Percentiles rank a stretch among this genome's conserved stretches.
Conservation (phyloP, 2,888 invertebrate genomes). For the Empis stercorea region DNA sequence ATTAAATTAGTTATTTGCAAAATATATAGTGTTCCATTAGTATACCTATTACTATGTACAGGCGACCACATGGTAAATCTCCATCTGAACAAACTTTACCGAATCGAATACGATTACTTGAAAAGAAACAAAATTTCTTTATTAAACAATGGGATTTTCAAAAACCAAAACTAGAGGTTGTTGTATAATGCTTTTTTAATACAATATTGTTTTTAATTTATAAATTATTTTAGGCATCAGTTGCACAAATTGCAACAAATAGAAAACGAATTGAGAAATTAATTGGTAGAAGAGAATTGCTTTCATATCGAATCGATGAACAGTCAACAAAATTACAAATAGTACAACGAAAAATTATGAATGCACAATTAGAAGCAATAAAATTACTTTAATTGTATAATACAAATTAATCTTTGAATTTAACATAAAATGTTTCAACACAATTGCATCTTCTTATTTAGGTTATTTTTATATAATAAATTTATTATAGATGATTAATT, state of each 20-base stretch:
- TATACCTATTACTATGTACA: too few relatives aligned
- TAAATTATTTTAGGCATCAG: neutral
- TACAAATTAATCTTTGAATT: too few relatives aligned
- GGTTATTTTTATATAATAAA: too few relatives aligned
- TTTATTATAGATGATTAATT: too few relatives aligned
- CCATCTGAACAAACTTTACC: slow-evolving; percentile 18
- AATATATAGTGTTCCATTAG: neutral
- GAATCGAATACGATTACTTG: slow-evolving; percentile 17
- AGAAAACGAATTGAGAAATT: neutral
- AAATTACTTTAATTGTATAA: too few relatives aligned
- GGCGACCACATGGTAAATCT: slow-evolving; percentile 18
- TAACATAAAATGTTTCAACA: too few relatives aligned
- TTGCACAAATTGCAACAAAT: neutral
- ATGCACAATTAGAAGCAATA: neutral
- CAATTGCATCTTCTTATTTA: too few relatives aligned
- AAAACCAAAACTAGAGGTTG: slow-evolving; percentile 16
- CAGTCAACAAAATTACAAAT: neutral
- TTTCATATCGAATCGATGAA: neutral
- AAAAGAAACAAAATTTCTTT: slow-evolving; percentile 15
- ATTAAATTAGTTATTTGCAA: neutral
- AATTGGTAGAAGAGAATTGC: neutral
- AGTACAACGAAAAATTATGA: neutral
- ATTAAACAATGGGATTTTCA: slow-evolving; percentile 18
- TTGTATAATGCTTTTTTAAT: neutral
- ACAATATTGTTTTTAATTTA: neutral